Percentiles rank a stretch among this genome's conserved stretches.
Evolutionary conservation across 2,797 vertebrate species (phyloP).

Genomic region (Cyprinodon diabolis): DNA sequence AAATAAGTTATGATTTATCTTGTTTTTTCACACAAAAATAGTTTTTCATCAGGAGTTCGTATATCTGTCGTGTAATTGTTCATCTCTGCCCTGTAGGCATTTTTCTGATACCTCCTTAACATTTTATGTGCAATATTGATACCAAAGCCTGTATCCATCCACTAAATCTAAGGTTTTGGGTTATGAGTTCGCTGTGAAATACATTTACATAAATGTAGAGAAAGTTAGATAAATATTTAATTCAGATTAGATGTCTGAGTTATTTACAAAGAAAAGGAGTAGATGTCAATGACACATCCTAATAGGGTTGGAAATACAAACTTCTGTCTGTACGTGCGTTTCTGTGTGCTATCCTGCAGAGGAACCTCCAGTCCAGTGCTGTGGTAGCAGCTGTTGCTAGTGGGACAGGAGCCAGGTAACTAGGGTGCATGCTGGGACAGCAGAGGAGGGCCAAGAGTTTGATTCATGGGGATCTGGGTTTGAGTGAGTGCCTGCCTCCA

Average conservation of each 20-base stretch:
- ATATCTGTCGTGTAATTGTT: too few relatives aligned
- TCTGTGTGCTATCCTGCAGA: slow-evolving; percentile 33
- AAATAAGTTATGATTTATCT: too few relatives aligned
- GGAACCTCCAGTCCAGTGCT: slow-evolving; percentile 53
- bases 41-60: too few relatives aligned
- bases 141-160: too few relatives aligned
- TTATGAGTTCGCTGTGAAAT: background rate
- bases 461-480: slow-evolving; percentile 53
- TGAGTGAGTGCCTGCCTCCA: slow-evolving; percentile 37
- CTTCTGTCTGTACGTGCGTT: slow-evolving; percentile 16
- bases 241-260: background rate
- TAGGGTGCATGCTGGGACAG: slow-evolving; percentile 69
- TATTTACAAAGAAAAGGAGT: background rate
- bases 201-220: background rate
- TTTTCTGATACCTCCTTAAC: too few relatives aligned
- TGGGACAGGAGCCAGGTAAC: slow-evolving; percentile 64
- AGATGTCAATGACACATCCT: background rate
- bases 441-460: slow-evolving; percentile 55
- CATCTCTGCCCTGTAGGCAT: too few relatives aligned
- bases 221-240: background rate
- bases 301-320: background rate
- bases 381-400: slow-evolving; percentile 71
- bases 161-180: too few relatives aligned
- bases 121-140: too few relatives aligned
- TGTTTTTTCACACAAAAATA: too few relatives aligned